A percentile compares a stretch with the other conserved stretches of the same genome.
phyloP scores from a whole-genome alignment of 2,113 vertebrate genomes.

The Centropus bengalensis region DNA sequence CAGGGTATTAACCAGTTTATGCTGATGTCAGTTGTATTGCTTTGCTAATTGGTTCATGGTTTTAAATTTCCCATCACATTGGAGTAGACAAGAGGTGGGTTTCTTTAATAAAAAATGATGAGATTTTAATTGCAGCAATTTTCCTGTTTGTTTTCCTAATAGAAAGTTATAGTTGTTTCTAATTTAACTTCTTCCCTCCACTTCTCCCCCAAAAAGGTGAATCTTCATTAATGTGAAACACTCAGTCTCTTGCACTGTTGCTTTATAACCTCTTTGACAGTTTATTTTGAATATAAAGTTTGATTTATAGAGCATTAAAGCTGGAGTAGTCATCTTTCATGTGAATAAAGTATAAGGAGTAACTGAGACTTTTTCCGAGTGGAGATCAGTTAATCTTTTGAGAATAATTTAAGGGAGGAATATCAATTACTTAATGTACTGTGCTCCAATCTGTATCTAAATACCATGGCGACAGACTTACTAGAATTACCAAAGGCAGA shows the following conservation, averaged over 20 bases:
- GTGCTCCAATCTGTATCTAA: not conserved
- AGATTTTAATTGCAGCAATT: constrained; percentile 18
- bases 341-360: not conserved
- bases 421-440: not conserved
- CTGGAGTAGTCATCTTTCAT: not conserved
- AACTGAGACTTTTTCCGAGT: not conserved
- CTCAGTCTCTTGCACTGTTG: not conserved
- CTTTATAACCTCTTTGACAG: not conserved
- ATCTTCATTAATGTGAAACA: not conserved
- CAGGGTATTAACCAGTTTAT: not conserved
- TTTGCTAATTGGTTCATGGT: not conserved
- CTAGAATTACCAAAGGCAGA: not conserved
- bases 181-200: not conserved
- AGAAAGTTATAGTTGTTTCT: not conserved
- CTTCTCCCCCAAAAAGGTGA: not conserved
- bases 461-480: not conserved
- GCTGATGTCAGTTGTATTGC: not conserved
- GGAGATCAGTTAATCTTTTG: not conserved
- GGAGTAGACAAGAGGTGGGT: not conserved
- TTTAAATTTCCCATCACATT: not conserved
- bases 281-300: not conserved
- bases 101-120: not conserved
- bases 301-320: not conserved
- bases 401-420: not conserved
- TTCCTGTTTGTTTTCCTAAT: not conserved